Percentiles rank a stretch among this genome's conserved stretches.
Conservation (phyloP, 2,797 vertebrate genomes). For the Bucorvus abyssinicus region DNA sequence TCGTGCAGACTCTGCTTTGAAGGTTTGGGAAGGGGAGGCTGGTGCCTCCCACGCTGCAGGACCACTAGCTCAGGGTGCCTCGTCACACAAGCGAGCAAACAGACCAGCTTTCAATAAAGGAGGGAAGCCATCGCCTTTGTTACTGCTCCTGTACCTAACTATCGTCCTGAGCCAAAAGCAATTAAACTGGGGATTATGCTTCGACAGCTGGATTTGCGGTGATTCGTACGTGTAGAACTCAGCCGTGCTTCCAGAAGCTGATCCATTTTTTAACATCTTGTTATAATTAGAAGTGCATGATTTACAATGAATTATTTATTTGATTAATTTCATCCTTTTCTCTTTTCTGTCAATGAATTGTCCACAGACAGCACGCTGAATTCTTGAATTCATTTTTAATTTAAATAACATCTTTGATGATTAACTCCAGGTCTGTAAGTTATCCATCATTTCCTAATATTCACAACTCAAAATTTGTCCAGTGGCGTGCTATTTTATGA, state of each 20-base stretch:
- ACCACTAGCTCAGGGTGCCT: background rate
- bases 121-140: conserved; percentile 10
- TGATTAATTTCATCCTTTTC: conserved; percentile 37
- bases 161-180: conserved; percentile 42
- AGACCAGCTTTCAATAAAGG: conserved; percentile 33
- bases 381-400: conserved; percentile 45
- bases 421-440: background rate
- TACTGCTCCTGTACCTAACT: background rate
- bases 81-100: background rate
- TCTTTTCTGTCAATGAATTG: conserved; percentile 20
- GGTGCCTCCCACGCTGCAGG: background rate
- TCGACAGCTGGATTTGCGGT: background rate
- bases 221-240: background rate
- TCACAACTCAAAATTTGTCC: background rate
- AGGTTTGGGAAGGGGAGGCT: background rate
- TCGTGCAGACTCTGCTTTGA: background rate
- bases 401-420: conserved; percentile 26
- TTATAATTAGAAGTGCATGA: conserved; percentile 43
- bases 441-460: conserved; percentile 17
- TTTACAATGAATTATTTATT: conserved; percentile 61
- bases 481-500: background rate
- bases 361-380: background rate
- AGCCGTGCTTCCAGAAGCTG: background rate
- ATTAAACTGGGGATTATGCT: conserved; percentile 46
- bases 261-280: conserved; percentile 52